These are phyloP conservation scores for Ganaspis brasiliensis DNA, from an alignment of 2,888 invertebrate species.

Conservation along the genomic window DNA sequence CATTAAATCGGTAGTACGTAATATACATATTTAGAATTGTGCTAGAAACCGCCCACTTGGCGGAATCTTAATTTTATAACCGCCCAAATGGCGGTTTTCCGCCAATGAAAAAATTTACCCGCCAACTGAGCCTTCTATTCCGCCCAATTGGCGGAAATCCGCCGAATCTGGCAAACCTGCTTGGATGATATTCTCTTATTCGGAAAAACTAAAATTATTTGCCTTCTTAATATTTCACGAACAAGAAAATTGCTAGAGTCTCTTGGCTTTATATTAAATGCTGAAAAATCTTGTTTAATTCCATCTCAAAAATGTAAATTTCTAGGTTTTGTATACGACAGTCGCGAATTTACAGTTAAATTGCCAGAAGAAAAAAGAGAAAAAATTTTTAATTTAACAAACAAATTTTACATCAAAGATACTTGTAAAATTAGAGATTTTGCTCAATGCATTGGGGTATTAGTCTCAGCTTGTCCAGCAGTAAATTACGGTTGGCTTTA, in stretches of 20 bases:
- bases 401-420: slow-evolving; percentile 20
- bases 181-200: slow-evolving; percentile 40
- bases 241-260: slow-evolving; percentile 23
- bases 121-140: no score
- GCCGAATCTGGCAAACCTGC: slow-evolving; percentile 35
- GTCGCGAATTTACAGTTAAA: neutral
- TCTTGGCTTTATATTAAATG: slow-evolving; percentile 47
- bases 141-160: no score
- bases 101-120: no score
- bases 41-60: no score
- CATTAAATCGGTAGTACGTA: no score
- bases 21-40: no score
- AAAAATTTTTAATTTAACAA: slow-evolving; percentile 25
- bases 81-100: no score
- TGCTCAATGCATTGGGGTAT: no score
- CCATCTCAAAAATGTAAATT: slow-evolving; percentile 44
- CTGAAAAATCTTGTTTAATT: slow-evolving; percentile 35
- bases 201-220: slow-evolving; percentile 5
- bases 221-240: slow-evolving; percentile 3
- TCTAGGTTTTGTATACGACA: slow-evolving; percentile 51
- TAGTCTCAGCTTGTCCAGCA: no score
- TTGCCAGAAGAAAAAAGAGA: slow-evolving; percentile 39
- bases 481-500: no score
- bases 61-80: no score
- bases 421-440: no score